These are phyloP conservation scores for Notarius lentiginosus DNA, from an alignment of 2,113 vertebrate genomes.

Conservation along the genomic window DNA sequence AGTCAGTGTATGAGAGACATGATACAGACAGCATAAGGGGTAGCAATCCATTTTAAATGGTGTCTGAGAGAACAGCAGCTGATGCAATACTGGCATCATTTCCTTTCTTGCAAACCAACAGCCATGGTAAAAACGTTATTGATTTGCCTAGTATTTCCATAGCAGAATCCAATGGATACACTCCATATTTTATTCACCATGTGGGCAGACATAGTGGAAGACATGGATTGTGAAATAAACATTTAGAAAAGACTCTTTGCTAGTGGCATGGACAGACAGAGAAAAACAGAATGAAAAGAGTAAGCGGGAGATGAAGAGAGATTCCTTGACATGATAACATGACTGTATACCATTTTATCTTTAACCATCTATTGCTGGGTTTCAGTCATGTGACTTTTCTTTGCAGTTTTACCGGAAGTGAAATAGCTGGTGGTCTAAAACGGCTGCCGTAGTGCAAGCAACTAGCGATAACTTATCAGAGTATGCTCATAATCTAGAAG, in stretches of 20 bases:
- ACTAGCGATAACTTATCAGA: too few relatives aligned
- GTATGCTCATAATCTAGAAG: too few relatives aligned
- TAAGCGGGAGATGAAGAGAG: constrained; percentile 24
- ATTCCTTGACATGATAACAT: constrained; percentile 39
- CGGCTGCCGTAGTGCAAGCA: too few relatives aligned
- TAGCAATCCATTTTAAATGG: background rate
- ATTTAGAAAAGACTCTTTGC: background rate
- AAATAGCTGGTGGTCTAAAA: too few relatives aligned
- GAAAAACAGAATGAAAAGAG: constrained; percentile 38
- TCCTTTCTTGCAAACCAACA: background rate
- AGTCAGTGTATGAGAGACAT: background rate
- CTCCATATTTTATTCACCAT: background rate
- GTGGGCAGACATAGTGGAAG: background rate
- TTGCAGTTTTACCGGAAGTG: too few relatives aligned
- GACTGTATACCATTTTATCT: background rate
- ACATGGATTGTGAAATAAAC: constrained; percentile 6
- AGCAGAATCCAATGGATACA: background rate
- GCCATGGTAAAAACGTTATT: background rate
- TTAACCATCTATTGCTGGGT: constrained; percentile 7
- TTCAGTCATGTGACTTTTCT: too few relatives aligned
- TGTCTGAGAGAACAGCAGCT: background rate
- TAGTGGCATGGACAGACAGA: constrained; percentile 24
- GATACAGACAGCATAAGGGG: background rate
- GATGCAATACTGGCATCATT: background rate
- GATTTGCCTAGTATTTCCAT: constrained; percentile 8